phyloP scores from a whole-genome alignment of 2,888 invertebrate species.

The Drosophila mettleri region DNA sequence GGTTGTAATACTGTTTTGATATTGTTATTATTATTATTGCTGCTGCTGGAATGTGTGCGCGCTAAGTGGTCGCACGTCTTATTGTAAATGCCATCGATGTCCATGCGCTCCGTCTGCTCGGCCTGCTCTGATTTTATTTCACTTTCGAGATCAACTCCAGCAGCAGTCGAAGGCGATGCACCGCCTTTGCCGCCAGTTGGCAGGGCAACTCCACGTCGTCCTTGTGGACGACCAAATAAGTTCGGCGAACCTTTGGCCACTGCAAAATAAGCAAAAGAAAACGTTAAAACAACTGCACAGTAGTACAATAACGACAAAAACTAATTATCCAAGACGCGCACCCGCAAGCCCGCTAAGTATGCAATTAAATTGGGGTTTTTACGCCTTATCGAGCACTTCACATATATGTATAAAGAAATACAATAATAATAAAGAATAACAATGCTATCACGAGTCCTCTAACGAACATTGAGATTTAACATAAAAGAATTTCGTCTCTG shows the following conservation, averaged over 20 bases:
- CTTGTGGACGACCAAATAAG: conserved; percentile 40
- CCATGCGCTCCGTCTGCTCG: conserved; percentile 18
- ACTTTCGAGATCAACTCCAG: conserved; percentile 14
- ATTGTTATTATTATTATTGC: conserved; percentile 30
- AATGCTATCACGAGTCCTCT: no score
- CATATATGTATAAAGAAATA: neutral
- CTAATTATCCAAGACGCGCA: conserved; percentile 3
- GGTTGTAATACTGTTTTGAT: conserved; percentile 74
- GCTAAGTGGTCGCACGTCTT: conserved; percentile 16
- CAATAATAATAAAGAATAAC: no score
- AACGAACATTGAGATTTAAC: neutral
- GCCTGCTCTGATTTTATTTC: conserved; percentile 12
- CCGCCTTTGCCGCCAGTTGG: conserved; percentile 29
- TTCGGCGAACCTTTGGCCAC: conserved; percentile 67
- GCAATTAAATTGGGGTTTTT: conserved; percentile 6
- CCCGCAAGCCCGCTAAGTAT: conserved; percentile 16
- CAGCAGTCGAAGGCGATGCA: conserved; percentile 25
- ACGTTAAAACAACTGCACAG: conserved; percentile 7
- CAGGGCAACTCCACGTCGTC: conserved; percentile 34
- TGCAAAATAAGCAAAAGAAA: conserved; percentile 45
- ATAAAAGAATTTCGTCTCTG: neutral
- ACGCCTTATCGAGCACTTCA: neutral
- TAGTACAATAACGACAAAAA: neutral
- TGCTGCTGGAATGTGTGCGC: conserved; percentile 46
- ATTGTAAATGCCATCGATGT: conserved; percentile 22